phyloP scores from a whole-genome alignment of 2,113 vertebrate species.

The Cyanistes caeruleus region DNA sequence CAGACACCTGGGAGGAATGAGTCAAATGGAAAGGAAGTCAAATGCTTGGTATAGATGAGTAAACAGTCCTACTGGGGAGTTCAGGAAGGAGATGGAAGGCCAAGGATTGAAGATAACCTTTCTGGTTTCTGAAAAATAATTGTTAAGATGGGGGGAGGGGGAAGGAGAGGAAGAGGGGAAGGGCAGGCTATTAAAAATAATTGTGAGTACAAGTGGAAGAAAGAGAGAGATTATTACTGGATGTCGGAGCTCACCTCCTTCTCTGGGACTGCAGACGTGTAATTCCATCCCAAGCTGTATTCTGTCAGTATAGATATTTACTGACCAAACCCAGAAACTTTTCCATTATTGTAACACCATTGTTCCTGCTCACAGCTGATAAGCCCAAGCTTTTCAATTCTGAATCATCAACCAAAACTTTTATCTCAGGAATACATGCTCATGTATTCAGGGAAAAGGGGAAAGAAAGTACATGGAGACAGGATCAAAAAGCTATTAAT shows the following conservation, averaged over 20 bases:
- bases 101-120: background rate
- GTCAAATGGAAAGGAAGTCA: slow-evolving; percentile 26
- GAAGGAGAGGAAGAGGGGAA: background rate
- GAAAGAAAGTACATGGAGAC: background rate
- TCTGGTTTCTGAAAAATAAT: background rate
- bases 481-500: background rate
- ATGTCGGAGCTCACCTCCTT: background rate
- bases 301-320: background rate
- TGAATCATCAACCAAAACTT: background rate
- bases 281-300: background rate
- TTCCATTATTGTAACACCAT: background rate
- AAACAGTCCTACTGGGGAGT: background rate
- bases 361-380: background rate
- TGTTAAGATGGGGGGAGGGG: background rate
- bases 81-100: background rate
- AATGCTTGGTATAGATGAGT: background rate
- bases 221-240: background rate
- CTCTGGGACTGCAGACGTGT: background rate
- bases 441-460: background rate
- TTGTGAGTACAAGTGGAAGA: background rate
- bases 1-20: background rate
- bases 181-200: background rate
- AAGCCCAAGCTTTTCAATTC: background rate
- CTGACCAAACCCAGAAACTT: background rate
- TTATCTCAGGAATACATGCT: background rate